Evolutionary conservation across 2,888 invertebrate genomes (phyloP), one percentile per base, ranked within the genome.

Genomic region (Glyphotaelius pellucidus): DNA sequence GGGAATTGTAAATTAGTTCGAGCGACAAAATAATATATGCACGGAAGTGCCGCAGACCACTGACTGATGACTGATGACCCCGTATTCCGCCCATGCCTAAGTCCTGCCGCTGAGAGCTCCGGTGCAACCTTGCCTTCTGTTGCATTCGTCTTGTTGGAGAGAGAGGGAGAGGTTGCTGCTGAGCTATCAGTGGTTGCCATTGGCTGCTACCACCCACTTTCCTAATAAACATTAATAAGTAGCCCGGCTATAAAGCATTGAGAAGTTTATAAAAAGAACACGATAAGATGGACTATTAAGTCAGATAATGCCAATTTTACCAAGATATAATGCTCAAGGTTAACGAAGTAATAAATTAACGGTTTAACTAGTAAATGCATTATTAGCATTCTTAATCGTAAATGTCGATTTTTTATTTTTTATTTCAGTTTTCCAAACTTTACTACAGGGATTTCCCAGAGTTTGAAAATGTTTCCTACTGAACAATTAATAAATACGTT

Each of bases 141-240:
- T 67, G 7, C 67, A 67, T 67, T 25, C 25, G 67, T n/a, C 25
- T 67, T 67, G 67, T 25, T n/a, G n/a, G 25, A 67, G 67, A 67
- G 7, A 67, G 67, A 67, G 67, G 67, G 67, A 67, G 67, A 67
- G 67, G 67, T 25, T 7, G 5, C 67, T 7, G 25, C 19, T 7
- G 25, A 67, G 25, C 67, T 67, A 19, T 25, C 67, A 25, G 25
- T 25, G 67, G 67, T 67, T 67, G 67, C 25, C 5, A 19, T 67
- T 67, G 7, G 67, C 67, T 67, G 25, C 67, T 67, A 25, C 90
- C 79, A 80, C 88, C 88, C 88, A 88, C 88, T 32, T 83, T 35
- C 88, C 88, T 30, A 91, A 91, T 91, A 52, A 91, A 87, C 80
- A 91, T 91, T 81, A 91, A 91, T 87, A 87, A 86, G 86, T 91